phyloP scores from a whole-genome alignment of 2,113 vertebrate genomes.

The Gambusia holbrooki region DNA sequence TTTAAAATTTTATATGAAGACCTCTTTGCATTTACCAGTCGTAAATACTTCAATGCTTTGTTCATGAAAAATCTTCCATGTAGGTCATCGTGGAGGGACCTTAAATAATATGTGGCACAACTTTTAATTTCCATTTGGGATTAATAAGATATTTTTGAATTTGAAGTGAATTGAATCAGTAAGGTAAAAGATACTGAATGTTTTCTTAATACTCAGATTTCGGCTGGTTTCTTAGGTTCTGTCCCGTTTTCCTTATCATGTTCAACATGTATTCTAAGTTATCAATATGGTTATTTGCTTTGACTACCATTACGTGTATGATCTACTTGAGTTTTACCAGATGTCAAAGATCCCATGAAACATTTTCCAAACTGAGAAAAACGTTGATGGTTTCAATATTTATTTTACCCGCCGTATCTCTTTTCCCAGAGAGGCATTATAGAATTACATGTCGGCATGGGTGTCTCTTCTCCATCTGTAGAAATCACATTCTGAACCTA shows the following conservation, averaged over 20 bases:
- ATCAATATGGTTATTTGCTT: not conserved
- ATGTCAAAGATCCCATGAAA: not conserved
- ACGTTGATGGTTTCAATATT: not conserved
- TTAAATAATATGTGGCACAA: too few relatives aligned
- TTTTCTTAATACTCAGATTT: not conserved
- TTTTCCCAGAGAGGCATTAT: slow-evolving; percentile 40
- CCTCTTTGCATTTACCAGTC: not conserved
- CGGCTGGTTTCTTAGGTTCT: not conserved
- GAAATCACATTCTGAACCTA: not conserved
- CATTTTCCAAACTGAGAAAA: not conserved
- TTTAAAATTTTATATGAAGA: not conserved
- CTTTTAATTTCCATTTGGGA: too few relatives aligned
- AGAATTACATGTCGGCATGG: slow-evolving; percentile 41
- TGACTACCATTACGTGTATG: not conserved
- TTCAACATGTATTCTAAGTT: not conserved
- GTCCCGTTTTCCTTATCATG: not conserved
- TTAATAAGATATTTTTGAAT: too few relatives aligned
- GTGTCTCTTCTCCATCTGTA: slow-evolving; percentile 2
- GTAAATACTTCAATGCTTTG: not conserved
- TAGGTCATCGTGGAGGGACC: not conserved
- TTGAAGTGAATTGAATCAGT: not conserved
- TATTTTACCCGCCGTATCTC: not conserved
- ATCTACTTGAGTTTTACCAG: not conserved
- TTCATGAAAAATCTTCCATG: too few relatives aligned
- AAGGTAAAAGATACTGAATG: not conserved